Percentiles rank a stretch among this genome's conserved stretches.
phyloP scores from a whole-genome alignment of 2,113 vertebrate species.

The Shinisaurus crocodilurus region DNA sequence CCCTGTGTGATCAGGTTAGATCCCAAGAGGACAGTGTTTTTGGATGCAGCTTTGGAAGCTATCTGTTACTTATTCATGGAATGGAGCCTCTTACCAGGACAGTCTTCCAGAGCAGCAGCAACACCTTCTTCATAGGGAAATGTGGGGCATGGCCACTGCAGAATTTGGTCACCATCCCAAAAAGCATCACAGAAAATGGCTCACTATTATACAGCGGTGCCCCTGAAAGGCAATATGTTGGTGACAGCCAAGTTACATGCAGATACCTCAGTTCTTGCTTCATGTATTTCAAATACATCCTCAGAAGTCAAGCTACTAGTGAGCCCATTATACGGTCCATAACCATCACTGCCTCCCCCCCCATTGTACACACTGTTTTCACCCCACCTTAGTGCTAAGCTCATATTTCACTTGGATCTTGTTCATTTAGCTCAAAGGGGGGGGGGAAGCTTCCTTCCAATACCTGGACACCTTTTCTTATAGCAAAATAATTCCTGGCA shows the following conservation, averaged over 20 bases:
- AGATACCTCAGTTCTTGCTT: background rate
- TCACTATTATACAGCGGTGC: conserved; percentile 92
- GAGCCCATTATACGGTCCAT: background rate
- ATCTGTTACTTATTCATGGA: background rate
- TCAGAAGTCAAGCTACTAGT: background rate
- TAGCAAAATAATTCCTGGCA: background rate
- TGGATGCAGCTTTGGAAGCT: background rate
- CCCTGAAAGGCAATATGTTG: conserved; percentile 74
- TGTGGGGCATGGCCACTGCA: conserved; percentile 97
- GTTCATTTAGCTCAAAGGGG: background rate
- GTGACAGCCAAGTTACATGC: background rate
- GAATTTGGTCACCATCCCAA: conserved; percentile 97
- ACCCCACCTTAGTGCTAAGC: background rate
- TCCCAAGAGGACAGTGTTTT: background rate
- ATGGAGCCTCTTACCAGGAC: conserved; percentile 86
- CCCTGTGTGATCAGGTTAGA: background rate
- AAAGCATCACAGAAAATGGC: conserved; percentile 96
- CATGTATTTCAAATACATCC: background rate
- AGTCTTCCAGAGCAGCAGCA: conserved; percentile 94
- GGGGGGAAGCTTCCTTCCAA: background rate
- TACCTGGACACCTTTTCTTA: background rate
- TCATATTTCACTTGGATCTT: background rate
- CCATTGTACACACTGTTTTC: rapidly evolving
- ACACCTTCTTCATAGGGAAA: conserved; percentile 97
- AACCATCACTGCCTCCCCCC: rapidly evolving